Percentiles rank a stretch among this genome's conserved stretches.
These are phyloP conservation scores for Nettapus auritus DNA, from an alignment of 2,113 vertebrate genomes.

Conservation along the genomic window DNA sequence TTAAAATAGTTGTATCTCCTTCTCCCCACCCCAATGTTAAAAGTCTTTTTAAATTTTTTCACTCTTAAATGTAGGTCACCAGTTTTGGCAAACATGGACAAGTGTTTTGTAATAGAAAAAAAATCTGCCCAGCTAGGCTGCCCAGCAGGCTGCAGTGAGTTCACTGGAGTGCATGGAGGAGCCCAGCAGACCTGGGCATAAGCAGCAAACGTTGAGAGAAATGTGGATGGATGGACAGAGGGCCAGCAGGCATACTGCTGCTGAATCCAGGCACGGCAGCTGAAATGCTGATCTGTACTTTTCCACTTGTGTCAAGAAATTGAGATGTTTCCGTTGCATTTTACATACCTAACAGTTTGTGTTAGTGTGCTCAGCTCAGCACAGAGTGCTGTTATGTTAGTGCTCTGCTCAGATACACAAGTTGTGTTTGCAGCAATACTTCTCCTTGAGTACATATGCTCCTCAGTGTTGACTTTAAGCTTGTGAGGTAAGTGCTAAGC, in stretches of 20 bases:
- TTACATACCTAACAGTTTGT: background rate
- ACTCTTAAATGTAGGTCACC: conserved; percentile 28
- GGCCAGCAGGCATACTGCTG: background rate
- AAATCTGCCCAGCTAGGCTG: background rate
- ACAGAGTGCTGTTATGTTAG: background rate
- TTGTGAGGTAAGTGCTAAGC: background rate
- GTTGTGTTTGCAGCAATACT: background rate
- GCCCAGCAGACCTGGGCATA: background rate
- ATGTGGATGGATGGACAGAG: accelerated
- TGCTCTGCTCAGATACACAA: background rate
- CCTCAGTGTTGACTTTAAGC: background rate
- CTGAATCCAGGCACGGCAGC: background rate
- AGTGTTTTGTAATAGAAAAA: background rate
- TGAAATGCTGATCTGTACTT: background rate
- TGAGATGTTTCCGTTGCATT: background rate
- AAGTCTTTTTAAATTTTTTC: no score
- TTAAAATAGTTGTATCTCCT: background rate
- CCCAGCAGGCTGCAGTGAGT: background rate
- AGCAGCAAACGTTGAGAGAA: accelerated
- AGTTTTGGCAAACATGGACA: background rate
- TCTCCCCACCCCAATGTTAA: no score
- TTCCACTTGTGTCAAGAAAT: background rate
- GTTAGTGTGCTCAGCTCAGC: background rate
- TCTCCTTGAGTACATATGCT: background rate
- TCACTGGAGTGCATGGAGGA: background rate